phyloP scores from a whole-genome alignment of 2,797 vertebrate genomes.

The Silurus aristotelis region DNA sequence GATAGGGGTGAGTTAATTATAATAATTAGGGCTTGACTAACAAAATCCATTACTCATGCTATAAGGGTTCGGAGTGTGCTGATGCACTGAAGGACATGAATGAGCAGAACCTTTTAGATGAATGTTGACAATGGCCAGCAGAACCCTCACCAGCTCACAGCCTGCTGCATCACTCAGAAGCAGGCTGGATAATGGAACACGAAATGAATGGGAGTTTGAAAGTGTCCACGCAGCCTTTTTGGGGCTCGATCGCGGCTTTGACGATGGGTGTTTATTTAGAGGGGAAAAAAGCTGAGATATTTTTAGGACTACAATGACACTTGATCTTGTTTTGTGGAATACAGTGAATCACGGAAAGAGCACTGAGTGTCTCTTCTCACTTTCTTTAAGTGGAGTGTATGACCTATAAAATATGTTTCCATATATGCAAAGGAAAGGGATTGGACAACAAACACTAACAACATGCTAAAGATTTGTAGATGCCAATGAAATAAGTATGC shows the following conservation, averaged over 20 bases:
- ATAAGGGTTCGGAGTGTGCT: conserved; percentile 56
- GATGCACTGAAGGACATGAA: conserved; percentile 53
- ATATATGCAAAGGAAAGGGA: not conserved
- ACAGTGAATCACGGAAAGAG: conserved; percentile 7
- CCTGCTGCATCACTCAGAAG: conserved; percentile 20
- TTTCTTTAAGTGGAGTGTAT: conserved; percentile 7
- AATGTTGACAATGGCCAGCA: conserved; percentile 39
- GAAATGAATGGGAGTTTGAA: conserved; percentile 34
- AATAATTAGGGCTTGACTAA: conserved; percentile 63
- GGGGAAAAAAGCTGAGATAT: conserved; percentile 6
- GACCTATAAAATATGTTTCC: conserved; percentile 5
- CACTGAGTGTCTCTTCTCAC: conserved; percentile 1
- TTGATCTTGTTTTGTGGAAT: conserved; percentile 24
- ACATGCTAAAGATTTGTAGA: not conserved
- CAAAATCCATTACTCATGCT: conserved; percentile 61
- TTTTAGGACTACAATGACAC: conserved; percentile 31
- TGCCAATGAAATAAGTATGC: not conserved
- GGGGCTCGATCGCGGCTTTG: conserved; percentile 22
- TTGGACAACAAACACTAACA: not conserved
- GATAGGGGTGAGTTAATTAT: conserved; percentile 59
- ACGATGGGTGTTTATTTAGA: not conserved
- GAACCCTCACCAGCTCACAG: not conserved
- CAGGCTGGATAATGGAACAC: conserved; percentile 30
- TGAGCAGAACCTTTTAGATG: conserved; percentile 49
- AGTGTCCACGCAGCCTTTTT: conserved; percentile 17